Conservation (phyloP, 2,888 invertebrate species). For the Tyria jacobaeae region DNA sequence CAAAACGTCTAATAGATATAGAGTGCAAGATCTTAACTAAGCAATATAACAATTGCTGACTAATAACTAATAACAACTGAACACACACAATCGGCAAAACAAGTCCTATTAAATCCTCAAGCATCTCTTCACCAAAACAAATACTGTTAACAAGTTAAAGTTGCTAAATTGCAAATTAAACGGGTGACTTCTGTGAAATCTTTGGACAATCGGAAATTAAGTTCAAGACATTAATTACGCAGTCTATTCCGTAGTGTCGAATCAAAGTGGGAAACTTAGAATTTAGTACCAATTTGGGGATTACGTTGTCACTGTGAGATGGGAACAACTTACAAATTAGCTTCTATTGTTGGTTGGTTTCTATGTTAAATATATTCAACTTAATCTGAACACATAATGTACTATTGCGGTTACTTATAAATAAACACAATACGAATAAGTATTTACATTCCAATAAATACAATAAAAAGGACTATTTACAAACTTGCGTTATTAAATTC, state of each 20-base stretch:
- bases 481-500: no score
- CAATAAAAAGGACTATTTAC: no score
- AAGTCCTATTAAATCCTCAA: constrained; percentile 3
- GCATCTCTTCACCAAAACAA: background rate
- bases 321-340: no score
- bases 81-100: background rate
- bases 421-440: no score
- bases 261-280: constrained; percentile 14
- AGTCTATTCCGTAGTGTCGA: constrained; percentile 17
- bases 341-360: no score
- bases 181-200: constrained; percentile 13
- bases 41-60: background rate
- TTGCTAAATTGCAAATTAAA: constrained; percentile 17
- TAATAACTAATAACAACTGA: background rate
- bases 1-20: no score
- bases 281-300: constrained; percentile 24
- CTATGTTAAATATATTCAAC: no score
- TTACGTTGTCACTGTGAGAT: background rate
- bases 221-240: constrained; percentile 24
- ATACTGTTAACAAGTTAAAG: constrained; percentile 7
- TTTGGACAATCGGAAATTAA: constrained; percentile 24
- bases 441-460: no score
- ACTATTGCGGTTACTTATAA: no score
- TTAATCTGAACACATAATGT: no score
- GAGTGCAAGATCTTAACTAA: background rate